Percentiles rank a stretch among this genome's conserved stretches.
Evolutionary conservation across 2,113 vertebrate species (phyloP).

Genomic region (Excalfactoria chinensis): DNA sequence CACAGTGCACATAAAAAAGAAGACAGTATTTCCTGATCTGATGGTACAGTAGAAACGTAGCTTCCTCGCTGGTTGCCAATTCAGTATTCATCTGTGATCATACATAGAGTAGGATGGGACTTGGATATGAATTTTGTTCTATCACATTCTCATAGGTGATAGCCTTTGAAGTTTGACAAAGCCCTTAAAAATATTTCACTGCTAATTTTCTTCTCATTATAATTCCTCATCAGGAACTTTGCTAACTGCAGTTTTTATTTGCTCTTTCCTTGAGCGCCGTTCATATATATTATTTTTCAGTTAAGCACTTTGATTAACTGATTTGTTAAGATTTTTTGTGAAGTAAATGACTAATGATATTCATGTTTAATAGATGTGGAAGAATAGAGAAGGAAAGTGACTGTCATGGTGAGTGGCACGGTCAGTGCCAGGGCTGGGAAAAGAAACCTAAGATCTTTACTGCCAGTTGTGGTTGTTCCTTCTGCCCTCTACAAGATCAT

Average conservation of each 20-base stretch:
- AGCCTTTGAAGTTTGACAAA: not conserved
- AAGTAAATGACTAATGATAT: not conserved
- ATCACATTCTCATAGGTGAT: not conserved
- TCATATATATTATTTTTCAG: not conserved
- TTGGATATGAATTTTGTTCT: not conserved
- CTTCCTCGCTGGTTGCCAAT: not conserved
- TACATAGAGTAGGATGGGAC: not conserved
- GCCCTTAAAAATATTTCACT: not conserved
- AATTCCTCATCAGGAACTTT: not conserved
- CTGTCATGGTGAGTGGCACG: not conserved
- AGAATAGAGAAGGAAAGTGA: not conserved
- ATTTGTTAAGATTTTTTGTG: not conserved
- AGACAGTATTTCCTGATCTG: not conserved
- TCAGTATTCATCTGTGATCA: not conserved
- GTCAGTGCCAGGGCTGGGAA: not conserved
- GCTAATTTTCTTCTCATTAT: not conserved
- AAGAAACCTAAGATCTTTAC: not conserved
- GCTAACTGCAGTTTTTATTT: not conserved
- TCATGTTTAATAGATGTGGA: not conserved
- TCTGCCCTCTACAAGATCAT: not conserved
- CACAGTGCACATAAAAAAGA: not conserved
- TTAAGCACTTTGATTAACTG: not conserved
- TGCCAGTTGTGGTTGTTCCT: not conserved
- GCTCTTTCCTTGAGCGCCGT: not conserved
- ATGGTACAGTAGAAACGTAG: not conserved